Conservation (phyloP, 2,113 vertebrate genomes). For the Syngnathoides biaculeatus region DNA sequence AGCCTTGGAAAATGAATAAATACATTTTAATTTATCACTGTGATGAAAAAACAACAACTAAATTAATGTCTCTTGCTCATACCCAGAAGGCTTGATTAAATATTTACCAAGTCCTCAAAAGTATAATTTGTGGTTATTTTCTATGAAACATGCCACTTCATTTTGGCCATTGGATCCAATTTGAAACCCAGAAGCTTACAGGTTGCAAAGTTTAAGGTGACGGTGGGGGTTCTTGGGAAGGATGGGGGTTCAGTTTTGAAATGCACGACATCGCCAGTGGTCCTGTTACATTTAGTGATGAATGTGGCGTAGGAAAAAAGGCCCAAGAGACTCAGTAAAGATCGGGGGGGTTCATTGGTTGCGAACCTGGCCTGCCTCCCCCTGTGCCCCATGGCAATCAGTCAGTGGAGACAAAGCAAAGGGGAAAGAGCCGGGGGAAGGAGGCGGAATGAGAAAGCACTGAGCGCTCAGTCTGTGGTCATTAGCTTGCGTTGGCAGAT, state of each 20-base stretch:
- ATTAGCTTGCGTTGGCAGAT: constrained; percentile 33
- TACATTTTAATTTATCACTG: too few species aligned
- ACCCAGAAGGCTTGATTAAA: too few species aligned
- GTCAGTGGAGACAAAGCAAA: constrained; percentile 12
- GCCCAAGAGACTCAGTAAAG: constrained; percentile 33
- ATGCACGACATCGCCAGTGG: constrained; percentile 13
- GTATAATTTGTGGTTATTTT: too few species aligned
- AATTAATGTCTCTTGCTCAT: too few species aligned
- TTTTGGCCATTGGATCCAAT: too few species aligned
- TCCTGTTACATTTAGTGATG: constrained; percentile 55
- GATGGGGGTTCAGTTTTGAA: constrained; percentile 7
- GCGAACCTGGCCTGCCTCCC: constrained; percentile 10
- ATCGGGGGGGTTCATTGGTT: constrained; percentile 43
- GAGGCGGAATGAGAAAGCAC: background rate
- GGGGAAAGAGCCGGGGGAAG: constrained; percentile 7
- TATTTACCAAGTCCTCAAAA: background rate
- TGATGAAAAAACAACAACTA: too few species aligned
- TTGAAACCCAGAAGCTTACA: too few species aligned
- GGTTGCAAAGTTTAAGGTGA: background rate
- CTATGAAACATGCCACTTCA: background rate
- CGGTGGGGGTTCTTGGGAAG: background rate
- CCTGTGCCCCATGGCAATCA: constrained; percentile 26
- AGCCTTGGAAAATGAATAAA: too few species aligned
- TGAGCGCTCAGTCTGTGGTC: constrained; percentile 2
- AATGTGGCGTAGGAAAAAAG: constrained; percentile 51